Conservation (phyloP, 2,113 vertebrate genomes). For the Phalacrocorax carbo region DNA sequence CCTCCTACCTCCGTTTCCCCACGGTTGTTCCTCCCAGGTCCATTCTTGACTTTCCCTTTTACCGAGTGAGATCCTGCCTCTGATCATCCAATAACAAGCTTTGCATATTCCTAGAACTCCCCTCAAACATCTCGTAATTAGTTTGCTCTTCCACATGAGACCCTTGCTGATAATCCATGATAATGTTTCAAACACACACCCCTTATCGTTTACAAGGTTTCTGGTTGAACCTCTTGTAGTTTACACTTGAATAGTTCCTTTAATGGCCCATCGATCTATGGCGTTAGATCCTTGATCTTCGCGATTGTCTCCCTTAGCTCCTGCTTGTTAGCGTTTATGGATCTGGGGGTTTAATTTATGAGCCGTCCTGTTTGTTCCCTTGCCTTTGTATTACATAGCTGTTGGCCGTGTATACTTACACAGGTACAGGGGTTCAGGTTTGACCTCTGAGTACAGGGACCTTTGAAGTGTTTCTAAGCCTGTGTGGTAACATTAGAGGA, state of each 20-base stretch:
- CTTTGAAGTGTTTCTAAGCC: neutral
- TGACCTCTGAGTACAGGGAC: neutral
- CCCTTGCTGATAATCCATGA: neutral
- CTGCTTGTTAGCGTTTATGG: neutral
- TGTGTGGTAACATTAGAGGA: neutral
- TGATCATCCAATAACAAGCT: too few species aligned
- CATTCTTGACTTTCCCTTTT: neutral
- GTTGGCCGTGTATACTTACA: fast-evolving
- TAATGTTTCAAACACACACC: too few species aligned
- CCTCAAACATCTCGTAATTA: neutral
- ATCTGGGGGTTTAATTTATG: neutral
- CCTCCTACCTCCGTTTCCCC: neutral
- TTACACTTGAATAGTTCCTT: neutral
- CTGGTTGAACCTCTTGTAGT: neutral
- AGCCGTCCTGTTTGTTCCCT: neutral
- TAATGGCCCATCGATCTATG: neutral
- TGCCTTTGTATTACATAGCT: fast-evolving
- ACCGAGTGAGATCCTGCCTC: neutral
- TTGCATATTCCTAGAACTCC: neutral
- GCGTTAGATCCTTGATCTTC: neutral
- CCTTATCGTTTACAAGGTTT: neutral
- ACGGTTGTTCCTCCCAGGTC: neutral
- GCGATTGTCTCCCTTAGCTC: fast-evolving
- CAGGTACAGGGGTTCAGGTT: neutral
- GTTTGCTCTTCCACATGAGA: neutral